Evolutionary conservation across 2,888 invertebrate genomes (phyloP), one percentile per base, ranked within the genome.

Genomic region (Andrena bicolor): DNA sequence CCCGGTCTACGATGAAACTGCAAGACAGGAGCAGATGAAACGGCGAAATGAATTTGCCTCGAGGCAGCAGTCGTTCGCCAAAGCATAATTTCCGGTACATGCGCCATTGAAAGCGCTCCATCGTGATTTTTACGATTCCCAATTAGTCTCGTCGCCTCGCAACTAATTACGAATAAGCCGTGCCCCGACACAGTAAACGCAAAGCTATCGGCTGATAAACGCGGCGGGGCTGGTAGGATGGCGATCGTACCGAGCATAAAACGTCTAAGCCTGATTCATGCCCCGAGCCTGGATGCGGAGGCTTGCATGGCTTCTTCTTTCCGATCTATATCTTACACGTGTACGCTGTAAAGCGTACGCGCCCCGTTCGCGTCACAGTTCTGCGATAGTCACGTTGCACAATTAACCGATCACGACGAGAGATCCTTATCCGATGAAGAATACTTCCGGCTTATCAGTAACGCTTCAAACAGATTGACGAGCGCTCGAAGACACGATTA

Each of bases 181-280:
- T 6, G 30, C 7, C 72, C 26, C 28, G 70, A 63, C 51, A 30
- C 66, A 26, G 68, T 28, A 68, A 76, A 71, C 61, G 82, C 64
- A 76, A 73, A 81, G 76, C 81, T 81, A 81, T 81, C 23, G 81
- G 56, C 30, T 73, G 76, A 83, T 76, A 77, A 83, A 73, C 69
- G 61, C 51, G 53, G 49, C 41, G 20, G 23, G 69, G 2, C 69
- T 35, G 73, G 61, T 80, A 70, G 73, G 73, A 20, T 32, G n/a
- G 58, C 64, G 41, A 69, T 71, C 53, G 10, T 63, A 70, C 61
- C 41, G 56, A 49, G 49, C 65, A 51, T 74, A 70, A 82, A 81
- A 71, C 41, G 65, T 70, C 66, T 74, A 80, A 80, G 56, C 64
- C 41, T 66, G 82, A 80, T 80, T 80, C 70, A 71, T 61, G 71